Base-by-base conservation (phyloP, 1,140 invertebrate species). In the Zaprionus inermis region DNA sequence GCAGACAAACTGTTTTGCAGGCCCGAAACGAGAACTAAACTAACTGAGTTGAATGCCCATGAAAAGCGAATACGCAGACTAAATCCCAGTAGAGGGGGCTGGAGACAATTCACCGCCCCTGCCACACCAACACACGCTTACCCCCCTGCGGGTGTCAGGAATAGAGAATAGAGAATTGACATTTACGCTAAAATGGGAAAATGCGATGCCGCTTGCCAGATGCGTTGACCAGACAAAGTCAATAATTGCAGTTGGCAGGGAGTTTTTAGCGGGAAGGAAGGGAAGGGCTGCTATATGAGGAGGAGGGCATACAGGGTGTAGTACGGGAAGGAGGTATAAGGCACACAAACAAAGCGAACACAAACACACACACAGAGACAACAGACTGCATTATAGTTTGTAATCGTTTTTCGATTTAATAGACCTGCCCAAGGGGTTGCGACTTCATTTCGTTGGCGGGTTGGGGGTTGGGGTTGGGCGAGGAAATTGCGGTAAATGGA, bases 341-440 rank as follows among this genome's bases (percentile, higher is more conserved):
- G 32, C 16, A 69, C 28, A 51, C 63, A 68, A 72, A 83, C 70
- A 76, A 52, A 81, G 82, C 75, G 81, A 28, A 82, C 78, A 89
- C 79, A 88, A 66, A 79, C 71, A 82, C 79, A 89, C 79, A 89
- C 66, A 78, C 71, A 81, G 1, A 24, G 22, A 82, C 78, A 89
- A 89, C 79, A 89, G 66, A 79, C 71, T 76, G 78, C 69, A 89
- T 89, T 89, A 89, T 89, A 81, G 84, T 89, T 89, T 89, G 84
- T 89, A 89, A 89, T 89, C 84, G 85, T 81, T 89, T 89, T 89
- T 89, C 84, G 84, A 89, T 89, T 81, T 89, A 89, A 89, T 89
- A 89, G 83, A 68, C 41, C 65, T 51, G 71, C 71, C 61, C 74
- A 63, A 38, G 32, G 68, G 75, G 58, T 70, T 78, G 18, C 60